Base-by-base conservation (phyloP, 2,113 vertebrate species). In the Leucopsar rothschildi region DNA sequence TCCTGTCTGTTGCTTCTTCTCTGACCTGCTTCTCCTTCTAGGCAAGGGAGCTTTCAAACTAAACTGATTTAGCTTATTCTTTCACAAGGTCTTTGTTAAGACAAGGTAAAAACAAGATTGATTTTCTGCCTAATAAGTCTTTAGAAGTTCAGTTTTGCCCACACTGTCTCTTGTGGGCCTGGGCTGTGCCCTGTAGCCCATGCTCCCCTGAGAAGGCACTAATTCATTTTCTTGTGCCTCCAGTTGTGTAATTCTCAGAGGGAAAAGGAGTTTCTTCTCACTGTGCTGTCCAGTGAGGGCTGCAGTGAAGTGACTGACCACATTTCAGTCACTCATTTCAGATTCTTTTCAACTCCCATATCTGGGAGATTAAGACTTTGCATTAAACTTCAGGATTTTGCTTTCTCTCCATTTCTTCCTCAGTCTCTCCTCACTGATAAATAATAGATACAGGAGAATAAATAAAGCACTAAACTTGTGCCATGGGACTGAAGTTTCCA, bases 381-480 rank as follows among this genome's bases (percentile, higher is more conserved):
- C 73, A 88, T 95, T 97, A 95, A 94, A 78, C 93, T 76, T 81
- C 66, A 93, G 91, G 92, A 84, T 96, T 91, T 94, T 95, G 18
- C 86, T 90, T 85, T 80, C 84, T 90, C 55, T 92, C 40, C 5
- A 9, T 85, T 92, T 88, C 60, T 95, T 89, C 66, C 96, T 72
- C 86, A n/a, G 21, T 82, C 89, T 97, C 69, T 90, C 76, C 61
- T 85, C 89, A 68, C 90, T 97, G 95, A 96, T 98, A 96, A 98
- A 98, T 97, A 97, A 98, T 98, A 95, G 86, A 98, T 95, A 85
- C n/a, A 66, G 69, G 88, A 88, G 92, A 97, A 95, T 81, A 88
- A 96, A 96, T 87, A 96, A 97, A 96, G 80, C 64, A 80, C 90
- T 96, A 66, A 95, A 92, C 63, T 45, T 53, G 68, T 78, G 66